Evolutionary conservation across 1,140 invertebrate species (phyloP).

Genomic region (Ips typographus): DNA sequence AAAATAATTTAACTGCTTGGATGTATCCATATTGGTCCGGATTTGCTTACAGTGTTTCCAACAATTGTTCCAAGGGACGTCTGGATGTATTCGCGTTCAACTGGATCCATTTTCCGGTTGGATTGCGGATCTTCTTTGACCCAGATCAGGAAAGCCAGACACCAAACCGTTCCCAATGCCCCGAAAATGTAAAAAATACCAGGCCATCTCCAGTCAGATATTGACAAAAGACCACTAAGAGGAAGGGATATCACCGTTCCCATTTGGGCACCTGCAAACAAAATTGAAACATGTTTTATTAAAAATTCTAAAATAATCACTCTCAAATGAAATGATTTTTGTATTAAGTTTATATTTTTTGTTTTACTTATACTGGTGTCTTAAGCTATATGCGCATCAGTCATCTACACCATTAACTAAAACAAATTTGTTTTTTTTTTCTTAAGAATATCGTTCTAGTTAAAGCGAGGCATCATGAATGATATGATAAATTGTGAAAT

Average conservation of each 20-base stretch:
- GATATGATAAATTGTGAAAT: no score
- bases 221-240: constrained; percentile 76
- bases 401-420: no score
- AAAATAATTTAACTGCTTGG: no score
- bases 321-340: no score
- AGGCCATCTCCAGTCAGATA: constrained; percentile 79
- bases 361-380: no score
- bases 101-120: constrained; percentile 75
- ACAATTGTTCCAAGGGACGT: constrained; percentile 75
- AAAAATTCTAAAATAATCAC: no score
- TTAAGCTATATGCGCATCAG: no score
- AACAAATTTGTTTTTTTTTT: no score
- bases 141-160: constrained; percentile 74
- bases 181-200: constrained; percentile 92
- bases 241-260: constrained; percentile 87
- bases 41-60: constrained; percentile 66
- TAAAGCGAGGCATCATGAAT: no score
- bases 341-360: no score
- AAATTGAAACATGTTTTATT: not conserved
- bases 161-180: constrained; percentile 80
- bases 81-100: constrained; percentile 86
- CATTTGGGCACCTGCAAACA: constrained; percentile 74
- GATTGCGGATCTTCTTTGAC: constrained; percentile 81
- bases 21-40: not conserved
- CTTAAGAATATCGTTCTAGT: no score